Evolutionary conservation across 2,113 vertebrate species (phyloP).

Genomic region (Paradisaea rubra): DNA sequence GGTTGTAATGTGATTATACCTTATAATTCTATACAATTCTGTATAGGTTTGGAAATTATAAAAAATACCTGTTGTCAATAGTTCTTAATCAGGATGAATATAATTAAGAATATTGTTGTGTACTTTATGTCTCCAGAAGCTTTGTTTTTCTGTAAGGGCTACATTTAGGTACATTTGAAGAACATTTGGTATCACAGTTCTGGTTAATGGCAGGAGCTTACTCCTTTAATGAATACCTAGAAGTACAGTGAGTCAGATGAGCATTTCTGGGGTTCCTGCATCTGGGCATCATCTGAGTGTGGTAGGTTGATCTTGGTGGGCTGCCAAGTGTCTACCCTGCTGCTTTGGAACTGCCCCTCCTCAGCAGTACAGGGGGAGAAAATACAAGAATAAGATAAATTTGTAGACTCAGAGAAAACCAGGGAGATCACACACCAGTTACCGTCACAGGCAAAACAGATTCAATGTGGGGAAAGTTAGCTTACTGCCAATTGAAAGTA

Average conservation of each 20-base stretch:
- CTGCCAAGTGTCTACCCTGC: not conserved
- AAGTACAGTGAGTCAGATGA: not conserved
- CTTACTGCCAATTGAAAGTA: not conserved
- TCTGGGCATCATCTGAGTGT: not conserved
- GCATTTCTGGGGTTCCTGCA: not conserved
- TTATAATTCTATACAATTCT: not conserved
- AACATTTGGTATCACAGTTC: not conserved
- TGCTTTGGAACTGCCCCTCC: not conserved
- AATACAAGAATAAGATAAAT: not conserved
- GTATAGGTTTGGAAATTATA: not conserved
- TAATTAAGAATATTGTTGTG: not conserved
- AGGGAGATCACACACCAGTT: not conserved
- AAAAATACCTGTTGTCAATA: not conserved
- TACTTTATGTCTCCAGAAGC: not conserved
- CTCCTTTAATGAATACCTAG: not conserved
- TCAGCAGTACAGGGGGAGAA: not conserved
- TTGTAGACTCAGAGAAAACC: not conserved
- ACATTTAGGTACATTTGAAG: not conserved
- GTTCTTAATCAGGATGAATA: not conserved
- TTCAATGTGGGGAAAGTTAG: not conserved
- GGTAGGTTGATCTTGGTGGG: not conserved
- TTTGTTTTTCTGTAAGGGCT: not conserved
- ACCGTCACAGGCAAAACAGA: not conserved
- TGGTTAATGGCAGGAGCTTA: not conserved
- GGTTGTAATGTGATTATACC: not conserved